Evolutionary conservation across 2,797 vertebrate species (phyloP), one percentile per base, ranked within the genome.

Genomic region (Hephaestus fuliginosus): DNA sequence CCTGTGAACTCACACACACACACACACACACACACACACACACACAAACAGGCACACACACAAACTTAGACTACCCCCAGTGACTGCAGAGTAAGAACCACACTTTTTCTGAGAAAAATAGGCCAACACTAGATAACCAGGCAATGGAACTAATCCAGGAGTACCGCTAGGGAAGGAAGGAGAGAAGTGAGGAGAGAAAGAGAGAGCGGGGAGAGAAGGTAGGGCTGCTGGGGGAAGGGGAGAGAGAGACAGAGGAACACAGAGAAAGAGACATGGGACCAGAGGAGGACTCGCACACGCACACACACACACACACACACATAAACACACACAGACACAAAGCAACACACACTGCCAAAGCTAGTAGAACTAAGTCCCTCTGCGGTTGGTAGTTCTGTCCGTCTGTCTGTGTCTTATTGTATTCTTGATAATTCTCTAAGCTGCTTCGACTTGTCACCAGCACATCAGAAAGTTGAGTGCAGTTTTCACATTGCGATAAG

Each of bases 81-180:
- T 85, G 83, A 88, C 87, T 92, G 86, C 86, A 88, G 86, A 91
- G 84, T 86, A 91, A 85, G 83, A 90, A 79, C 51, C 76, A 90
- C 84, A 91, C 81, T 92, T 89, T 91, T 87, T 25, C 71, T 77
- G 76, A 88, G 91, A 93, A 90, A 95, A 95, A 94, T 92, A 94
- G 92, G 93, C 86, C 95, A 95, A 93, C 88, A 91, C 89, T 92
- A 95, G 94, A 95, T 95, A 95, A 94, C 92, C 94, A 95, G 94
- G 91, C 91, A 95, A 93, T 95, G 90, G 95, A 96, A 96, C 95
- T 95, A 96, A 96, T 95, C 94, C 94, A 95, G 85, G 91, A 91
- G 89, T 89, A 90, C 80, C 36, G 67, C 88, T 76, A 74, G 82
- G 89, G 91, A 89, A 86, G 87, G 85, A 91, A 88, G 88, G 86